A percentile compares a stretch with the other conserved stretches of the same genome.
Evolutionary conservation across 2,888 invertebrate genomes (phyloP).

Genomic region (Diarsia dahlii): DNA sequence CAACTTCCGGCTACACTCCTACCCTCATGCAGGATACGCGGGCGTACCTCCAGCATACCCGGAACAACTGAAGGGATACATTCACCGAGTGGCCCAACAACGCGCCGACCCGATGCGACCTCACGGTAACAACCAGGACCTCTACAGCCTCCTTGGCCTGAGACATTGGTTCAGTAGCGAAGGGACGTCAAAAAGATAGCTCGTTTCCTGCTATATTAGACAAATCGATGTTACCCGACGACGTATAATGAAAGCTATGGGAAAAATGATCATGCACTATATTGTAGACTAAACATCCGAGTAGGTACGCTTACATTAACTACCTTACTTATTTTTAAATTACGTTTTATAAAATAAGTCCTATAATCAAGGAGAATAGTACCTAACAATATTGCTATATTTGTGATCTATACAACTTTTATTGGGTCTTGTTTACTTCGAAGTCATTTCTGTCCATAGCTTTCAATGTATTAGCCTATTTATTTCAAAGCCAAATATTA

Average conservation of each 20-base stretch:
- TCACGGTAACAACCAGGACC: conserved; percentile 82
- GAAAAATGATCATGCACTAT: conserved; percentile 70
- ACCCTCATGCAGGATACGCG: conserved; percentile 74
- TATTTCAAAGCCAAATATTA: conserved; percentile 91
- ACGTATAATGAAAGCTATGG: conserved; percentile 89
- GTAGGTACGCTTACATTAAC: conserved; percentile 50
- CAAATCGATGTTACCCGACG: conserved; percentile 90
- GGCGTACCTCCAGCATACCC: conserved; percentile 77
- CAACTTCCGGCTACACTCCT: conserved; percentile 80
- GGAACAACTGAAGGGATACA: conserved; percentile 77
- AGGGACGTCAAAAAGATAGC: conserved; percentile 88
- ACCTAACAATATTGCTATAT: conserved; percentile 13
- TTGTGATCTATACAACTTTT: conserved; percentile 3
- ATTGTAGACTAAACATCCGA: conserved; percentile 53
- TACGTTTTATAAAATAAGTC: conserved; percentile 16
- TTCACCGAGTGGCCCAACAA: conserved; percentile 78
- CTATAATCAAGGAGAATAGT: conserved; percentile 1
- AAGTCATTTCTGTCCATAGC: conserved; percentile 79
- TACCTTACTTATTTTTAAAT: conserved; percentile 25
- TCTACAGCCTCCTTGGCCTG: conserved; percentile 86
- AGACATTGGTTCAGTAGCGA: conserved; percentile 89
- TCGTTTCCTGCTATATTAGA: conserved; percentile 76
- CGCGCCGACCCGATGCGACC: conserved; percentile 77
- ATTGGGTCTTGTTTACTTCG: conserved; percentile 39
- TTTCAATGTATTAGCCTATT: conserved; percentile 89